phyloP scores from a whole-genome alignment of 1,140 invertebrate genomes.

The roundworm (Caenorhabditis elegans) region WBcel235 BX284606.5:9884501-9885000 shows the following conservation, averaged over 20 bases:
- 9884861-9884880: slow-evolving; percentile 26
- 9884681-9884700: slow-evolving; percentile 6
- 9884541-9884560: slow-evolving; percentile 57
- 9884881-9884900: slow-evolving; percentile 26
- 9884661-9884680: slow-evolving; percentile 43
- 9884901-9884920: not conserved
- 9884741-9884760: not conserved
- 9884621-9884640: slow-evolving; percentile 23
- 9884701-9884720: slow-evolving; percentile 38
- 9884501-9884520: slow-evolving; percentile 60
- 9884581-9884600: slow-evolving; percentile 54
- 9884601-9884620: slow-evolving; percentile 49
- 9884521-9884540: slow-evolving; percentile 56
- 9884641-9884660: slow-evolving; percentile 42
- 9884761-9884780: not conserved
- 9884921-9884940: not conserved
- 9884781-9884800: slow-evolving; percentile 23
- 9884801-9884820: slow-evolving; percentile 4
- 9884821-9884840: slow-evolving; percentile 36
- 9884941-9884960: not conserved
- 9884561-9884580: slow-evolving; percentile 47
- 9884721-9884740: slow-evolving; percentile 36
- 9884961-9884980: not conserved
- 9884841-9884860: slow-evolving; percentile 20
- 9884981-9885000: not conserved